Evolutionary conservation across 2,113 vertebrate genomes (phyloP).

Genomic region (Nymphicus hollandicus): DNA sequence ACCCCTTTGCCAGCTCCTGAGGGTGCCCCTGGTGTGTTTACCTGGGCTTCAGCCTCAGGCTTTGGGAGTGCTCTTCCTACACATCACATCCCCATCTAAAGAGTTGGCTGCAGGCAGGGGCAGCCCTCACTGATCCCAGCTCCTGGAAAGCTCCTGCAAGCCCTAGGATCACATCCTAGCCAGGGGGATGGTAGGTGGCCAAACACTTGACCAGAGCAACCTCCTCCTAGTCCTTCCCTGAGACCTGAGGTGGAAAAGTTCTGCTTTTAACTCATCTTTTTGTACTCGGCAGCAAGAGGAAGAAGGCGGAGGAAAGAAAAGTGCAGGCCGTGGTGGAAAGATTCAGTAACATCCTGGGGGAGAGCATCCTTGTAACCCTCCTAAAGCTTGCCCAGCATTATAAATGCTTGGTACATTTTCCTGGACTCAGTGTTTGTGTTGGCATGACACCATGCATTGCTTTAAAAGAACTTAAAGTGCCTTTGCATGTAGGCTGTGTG

Average conservation of each 20-base stretch:
- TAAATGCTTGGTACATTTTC: background rate
- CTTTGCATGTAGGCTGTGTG: background rate
- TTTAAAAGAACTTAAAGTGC: background rate
- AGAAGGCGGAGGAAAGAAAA: background rate
- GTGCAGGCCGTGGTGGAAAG: background rate
- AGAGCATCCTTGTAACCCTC: background rate
- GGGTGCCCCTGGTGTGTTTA: background rate
- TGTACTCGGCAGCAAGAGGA: background rate
- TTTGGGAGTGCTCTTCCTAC: background rate
- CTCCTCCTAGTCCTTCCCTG: background rate
- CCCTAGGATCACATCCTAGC: background rate
- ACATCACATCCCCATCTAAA: accelerated
- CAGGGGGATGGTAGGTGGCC: background rate
- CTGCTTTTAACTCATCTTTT: background rate
- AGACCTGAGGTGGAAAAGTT: background rate
- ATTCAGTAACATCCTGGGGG: background rate
- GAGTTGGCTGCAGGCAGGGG: background rate
- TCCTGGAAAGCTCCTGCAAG: background rate
- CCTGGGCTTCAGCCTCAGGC: accelerated
- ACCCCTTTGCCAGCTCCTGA: accelerated
- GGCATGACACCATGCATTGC: background rate
- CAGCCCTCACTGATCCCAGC: background rate
- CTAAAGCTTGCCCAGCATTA: background rate
- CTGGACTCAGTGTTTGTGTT: background rate
- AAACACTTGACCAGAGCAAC: background rate